Evolutionary conservation across 2,797 vertebrate species (phyloP).

Genomic region (Galagoides demidoff): DNA sequence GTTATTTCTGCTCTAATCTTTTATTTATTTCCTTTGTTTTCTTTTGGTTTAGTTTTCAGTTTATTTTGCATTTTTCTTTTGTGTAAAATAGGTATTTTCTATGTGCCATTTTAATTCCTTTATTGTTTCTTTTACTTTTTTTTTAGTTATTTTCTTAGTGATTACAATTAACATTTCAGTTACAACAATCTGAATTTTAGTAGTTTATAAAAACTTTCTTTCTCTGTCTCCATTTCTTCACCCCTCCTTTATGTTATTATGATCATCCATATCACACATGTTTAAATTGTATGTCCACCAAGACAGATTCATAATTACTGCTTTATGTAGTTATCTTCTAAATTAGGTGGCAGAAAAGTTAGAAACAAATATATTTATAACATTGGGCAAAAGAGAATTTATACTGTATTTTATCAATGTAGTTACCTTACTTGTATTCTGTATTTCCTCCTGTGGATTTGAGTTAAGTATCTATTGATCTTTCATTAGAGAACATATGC

Average conservation of each 20-base stretch:
- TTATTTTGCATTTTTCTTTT: slow-evolving; percentile 22
- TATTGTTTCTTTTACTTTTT: background rate
- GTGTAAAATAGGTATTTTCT: slow-evolving; percentile 1
- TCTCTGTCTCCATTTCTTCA: background rate
- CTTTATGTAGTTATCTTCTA: background rate
- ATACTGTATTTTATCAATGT: background rate
- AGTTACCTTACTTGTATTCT: background rate
- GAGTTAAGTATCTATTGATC: background rate
- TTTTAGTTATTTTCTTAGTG: background rate
- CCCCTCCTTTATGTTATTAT: background rate
- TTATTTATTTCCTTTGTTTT: background rate
- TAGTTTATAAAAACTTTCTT: background rate
- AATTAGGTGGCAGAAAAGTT: background rate
- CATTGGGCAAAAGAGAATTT: background rate
- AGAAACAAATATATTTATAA: background rate
- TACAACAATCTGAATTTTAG: background rate
- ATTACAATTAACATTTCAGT: background rate
- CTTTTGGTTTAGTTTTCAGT: slow-evolving; percentile 21
- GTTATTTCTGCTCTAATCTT: background rate
- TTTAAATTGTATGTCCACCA: background rate
- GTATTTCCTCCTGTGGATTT: background rate
- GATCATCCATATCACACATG: background rate
- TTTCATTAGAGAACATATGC: background rate
- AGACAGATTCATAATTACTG: background rate
- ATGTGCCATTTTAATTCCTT: background rate